Conservation (phyloP, 1,140 invertebrate species). For the Eupristina koningsbergeri region DNA sequence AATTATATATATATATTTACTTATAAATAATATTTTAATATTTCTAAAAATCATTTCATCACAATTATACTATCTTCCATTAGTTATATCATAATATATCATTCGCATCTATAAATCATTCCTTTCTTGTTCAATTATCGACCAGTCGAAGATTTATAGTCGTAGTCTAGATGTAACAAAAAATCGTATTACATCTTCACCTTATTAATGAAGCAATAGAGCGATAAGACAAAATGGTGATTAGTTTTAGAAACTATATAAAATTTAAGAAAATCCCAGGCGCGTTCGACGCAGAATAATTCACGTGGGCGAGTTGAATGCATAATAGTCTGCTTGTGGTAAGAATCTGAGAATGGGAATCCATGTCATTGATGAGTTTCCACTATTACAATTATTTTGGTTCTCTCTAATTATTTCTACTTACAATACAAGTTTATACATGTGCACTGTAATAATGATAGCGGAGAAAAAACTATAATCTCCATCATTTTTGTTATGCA, state of each 20-base stretch:
- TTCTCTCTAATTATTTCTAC: constrained; percentile 3
- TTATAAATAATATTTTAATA: too few relatives aligned
- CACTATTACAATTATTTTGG: background rate
- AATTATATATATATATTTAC: too few relatives aligned
- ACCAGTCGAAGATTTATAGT: background rate
- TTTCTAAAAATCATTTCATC: too few relatives aligned
- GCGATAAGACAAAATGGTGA: background rate
- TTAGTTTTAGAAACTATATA: background rate
- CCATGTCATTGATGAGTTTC: background rate
- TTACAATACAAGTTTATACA: background rate
- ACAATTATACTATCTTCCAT: background rate
- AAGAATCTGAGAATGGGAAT: background rate
- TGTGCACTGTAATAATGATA: background rate
- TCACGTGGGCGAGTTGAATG: background rate
- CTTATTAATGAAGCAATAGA: background rate
- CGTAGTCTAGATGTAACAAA: background rate
- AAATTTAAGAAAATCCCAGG: background rate
- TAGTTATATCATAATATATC: background rate
- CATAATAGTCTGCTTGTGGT: background rate
- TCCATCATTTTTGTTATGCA: background rate
- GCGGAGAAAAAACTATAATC: background rate
- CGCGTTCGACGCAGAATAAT: background rate
- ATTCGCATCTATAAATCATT: background rate
- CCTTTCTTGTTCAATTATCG: background rate
- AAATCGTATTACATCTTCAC: background rate